Conservation (phyloP, 2,888 invertebrate species). For the Erebia epiphron region DNA sequence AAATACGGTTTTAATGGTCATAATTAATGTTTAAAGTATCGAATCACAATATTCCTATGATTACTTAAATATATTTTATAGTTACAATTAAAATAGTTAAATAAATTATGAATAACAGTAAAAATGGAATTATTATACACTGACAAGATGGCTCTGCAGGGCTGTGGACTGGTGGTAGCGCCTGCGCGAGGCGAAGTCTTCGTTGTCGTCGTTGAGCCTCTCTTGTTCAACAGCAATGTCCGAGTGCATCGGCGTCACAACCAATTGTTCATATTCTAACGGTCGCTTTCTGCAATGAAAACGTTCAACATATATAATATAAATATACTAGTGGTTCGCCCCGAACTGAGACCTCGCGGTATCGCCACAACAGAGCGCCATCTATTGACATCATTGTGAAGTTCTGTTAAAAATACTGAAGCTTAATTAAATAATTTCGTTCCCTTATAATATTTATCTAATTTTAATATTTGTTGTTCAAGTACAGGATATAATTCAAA, state of each 20-base stretch:
- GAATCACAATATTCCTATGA: slow-evolving; percentile 1
- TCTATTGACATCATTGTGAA: no score
- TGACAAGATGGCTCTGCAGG: slow-evolving; percentile 88
- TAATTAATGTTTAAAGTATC: slow-evolving; percentile 7
- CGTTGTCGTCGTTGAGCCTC: slow-evolving; percentile 96
- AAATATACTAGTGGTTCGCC: no score
- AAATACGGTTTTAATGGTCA: neutral
- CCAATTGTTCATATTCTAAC: slow-evolving; percentile 92
- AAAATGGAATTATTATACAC: slow-evolving; percentile 46
- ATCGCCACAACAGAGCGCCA: no score
- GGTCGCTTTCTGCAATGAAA: slow-evolving; percentile 85
- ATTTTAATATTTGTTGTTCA: no score
- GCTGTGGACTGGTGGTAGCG: slow-evolving; percentile 96
- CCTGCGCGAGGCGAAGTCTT: slow-evolving; percentile 95
- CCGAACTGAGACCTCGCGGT: no score
- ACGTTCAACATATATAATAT: neutral
- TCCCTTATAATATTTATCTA: no score
- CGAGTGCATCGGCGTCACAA: slow-evolving; percentile 92
- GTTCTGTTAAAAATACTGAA: no score
- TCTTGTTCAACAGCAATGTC: slow-evolving; percentile 91
- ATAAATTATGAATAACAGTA: neutral
- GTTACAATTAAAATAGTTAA: neutral
- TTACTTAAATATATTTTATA: neutral
- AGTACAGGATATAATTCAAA: no score
- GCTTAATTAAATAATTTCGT: no score